Percentiles rank a stretch among this genome's conserved stretches.
Conservation (phyloP, 2,797 vertebrate genomes). For the Bradypus variegatus region DNA sequence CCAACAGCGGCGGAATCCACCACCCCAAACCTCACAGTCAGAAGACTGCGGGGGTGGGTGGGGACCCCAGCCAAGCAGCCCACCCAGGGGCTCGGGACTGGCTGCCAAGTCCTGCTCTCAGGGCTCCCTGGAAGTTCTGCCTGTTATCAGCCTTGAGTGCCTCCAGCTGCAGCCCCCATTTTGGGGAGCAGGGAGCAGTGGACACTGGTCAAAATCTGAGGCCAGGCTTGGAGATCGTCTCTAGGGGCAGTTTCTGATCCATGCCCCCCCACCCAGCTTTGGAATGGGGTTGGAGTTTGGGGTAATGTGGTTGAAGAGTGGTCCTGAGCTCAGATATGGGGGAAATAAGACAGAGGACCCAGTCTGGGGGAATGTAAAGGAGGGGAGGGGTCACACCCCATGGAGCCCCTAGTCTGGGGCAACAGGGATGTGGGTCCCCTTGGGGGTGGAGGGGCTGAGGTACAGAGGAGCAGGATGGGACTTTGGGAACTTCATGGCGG, state of each 20-base stretch:
- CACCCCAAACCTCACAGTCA: slow-evolving; percentile 28
- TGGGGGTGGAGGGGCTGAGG: no score
- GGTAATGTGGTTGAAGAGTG: background rate
- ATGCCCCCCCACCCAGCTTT: background rate
- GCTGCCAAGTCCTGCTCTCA: background rate
- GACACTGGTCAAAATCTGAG: background rate
- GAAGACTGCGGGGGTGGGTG: background rate
- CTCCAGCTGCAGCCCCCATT: background rate
- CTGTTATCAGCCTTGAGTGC: background rate
- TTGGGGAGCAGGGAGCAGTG: background rate
- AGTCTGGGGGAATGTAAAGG: background rate
- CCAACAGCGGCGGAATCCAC: background rate
- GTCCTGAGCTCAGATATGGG: background rate
- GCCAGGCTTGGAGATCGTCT: background rate
- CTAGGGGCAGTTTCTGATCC: background rate
- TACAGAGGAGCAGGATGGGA: no score
- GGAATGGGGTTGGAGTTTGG: no score
- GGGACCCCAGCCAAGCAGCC: slow-evolving; percentile 19
- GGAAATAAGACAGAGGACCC: background rate
- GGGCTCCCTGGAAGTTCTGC: slow-evolving; percentile 5
- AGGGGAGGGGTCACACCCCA: background rate
- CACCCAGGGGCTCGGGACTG: slow-evolving; percentile 11
- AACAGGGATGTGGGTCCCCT: no score
- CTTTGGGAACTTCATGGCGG: background rate
- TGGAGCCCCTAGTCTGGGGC: background rate